These are phyloP conservation scores for Papilio demoleus DNA, from an alignment of 2,888 invertebrate genomes.

Conservation along the genomic window DNA sequence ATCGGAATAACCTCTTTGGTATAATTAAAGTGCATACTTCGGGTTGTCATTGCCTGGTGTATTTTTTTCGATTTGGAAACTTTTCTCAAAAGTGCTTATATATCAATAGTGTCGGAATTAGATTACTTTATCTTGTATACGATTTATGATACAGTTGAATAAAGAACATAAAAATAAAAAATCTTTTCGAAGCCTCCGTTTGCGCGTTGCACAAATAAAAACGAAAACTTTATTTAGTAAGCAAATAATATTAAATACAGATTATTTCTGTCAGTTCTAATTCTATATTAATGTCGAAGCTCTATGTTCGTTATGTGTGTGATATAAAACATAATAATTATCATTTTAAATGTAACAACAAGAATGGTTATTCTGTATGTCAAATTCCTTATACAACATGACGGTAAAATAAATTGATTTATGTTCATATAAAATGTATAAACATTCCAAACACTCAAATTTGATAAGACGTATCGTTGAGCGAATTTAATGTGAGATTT, in stretches of 20 bases:
- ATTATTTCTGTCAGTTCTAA: too few species aligned
- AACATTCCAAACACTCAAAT: conserved; percentile 23
- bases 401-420: background rate
- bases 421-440: conserved; percentile 11
- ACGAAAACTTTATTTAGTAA: too few species aligned
- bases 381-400: background rate
- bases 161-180: conserved; percentile 6
- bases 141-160: conserved; percentile 27
- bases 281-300: too few species aligned
- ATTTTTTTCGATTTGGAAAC: conserved; percentile 38
- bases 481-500: conserved; percentile 16
- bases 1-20: conserved; percentile 46
- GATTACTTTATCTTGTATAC: conserved; percentile 31
- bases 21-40: conserved; percentile 51
- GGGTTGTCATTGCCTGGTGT: conserved; percentile 42
- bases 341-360: background rate
- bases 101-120: conserved; percentile 33
- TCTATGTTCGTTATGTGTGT: too few species aligned
- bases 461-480: conserved; percentile 19
- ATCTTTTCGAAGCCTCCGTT: background rate
- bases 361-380: background rate
- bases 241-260: too few species aligned
- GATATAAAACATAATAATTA: too few species aligned
- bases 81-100: conserved; percentile 35
- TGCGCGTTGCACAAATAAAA: too few species aligned